A percentile compares a stretch with the other conserved stretches of the same genome.
Conservation (phyloP, 23 tunicate species). For the Trididemnum clinides region DNA sequence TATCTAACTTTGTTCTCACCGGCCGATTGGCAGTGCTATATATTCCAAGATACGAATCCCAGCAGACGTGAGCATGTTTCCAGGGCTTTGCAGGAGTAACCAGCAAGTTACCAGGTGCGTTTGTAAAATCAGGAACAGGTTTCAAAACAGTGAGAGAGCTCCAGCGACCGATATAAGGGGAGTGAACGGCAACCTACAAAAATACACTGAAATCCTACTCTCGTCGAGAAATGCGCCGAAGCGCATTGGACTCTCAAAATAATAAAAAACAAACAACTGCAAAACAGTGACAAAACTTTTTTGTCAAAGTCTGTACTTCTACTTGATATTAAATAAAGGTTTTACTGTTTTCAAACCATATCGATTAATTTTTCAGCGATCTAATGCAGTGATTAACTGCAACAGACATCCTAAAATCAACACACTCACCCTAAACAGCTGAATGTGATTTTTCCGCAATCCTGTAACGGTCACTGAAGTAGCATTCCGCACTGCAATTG, state of each 20-base stretch:
- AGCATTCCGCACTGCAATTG: not conserved
- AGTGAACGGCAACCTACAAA: slow-evolving; percentile 60
- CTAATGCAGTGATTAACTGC: no score
- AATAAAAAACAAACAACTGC: no score
- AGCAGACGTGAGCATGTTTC: not conserved
- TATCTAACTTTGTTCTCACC: no score
- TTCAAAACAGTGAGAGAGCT: not conserved
- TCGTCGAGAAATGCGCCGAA: not conserved
- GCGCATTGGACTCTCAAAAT: not conserved
- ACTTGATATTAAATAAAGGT: no score
- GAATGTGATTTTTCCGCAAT: slow-evolving; percentile 14
- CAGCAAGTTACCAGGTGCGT: slow-evolving; percentile 35
- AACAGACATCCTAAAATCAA: no score
- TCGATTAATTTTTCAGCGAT: no score
- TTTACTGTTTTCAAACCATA: no score
- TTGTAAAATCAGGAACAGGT: slow-evolving; percentile 47
- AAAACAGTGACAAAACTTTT: no score
- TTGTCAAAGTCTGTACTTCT: no score
- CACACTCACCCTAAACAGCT: slow-evolving; percentile 19
- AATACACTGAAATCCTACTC: no score
- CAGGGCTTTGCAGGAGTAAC: not conserved
- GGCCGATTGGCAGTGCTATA: no score
- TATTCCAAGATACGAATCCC: no score
- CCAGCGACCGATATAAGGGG: slow-evolving; percentile 59
- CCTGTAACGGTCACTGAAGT: not conserved